phyloP scores from a whole-genome alignment of 64 coral and sea anemone species.

The Pocillopora damicornis region DNA sequence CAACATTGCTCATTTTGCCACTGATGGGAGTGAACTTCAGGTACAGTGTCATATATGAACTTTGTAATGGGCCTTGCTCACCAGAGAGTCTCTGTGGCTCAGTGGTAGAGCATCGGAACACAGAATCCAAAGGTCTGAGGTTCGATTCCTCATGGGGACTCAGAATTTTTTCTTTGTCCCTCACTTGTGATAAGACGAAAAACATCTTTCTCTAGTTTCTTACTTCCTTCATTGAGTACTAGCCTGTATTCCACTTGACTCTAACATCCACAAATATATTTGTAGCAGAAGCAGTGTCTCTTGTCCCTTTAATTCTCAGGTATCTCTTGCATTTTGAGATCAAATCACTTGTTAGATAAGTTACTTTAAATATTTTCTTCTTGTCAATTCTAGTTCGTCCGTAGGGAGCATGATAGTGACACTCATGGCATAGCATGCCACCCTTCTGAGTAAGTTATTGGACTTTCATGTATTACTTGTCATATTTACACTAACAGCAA shows the following conservation, averaged over 20 bases:
- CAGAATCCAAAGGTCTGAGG: too few relatives aligned
- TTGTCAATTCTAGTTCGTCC: conserved; percentile 71
- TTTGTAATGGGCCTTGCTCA: too few relatives aligned
- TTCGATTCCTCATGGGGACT: too few relatives aligned
- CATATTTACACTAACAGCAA: not conserved
- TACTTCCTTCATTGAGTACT: too few relatives aligned
- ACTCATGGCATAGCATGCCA: conserved; percentile 90
- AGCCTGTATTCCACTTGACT: too few relatives aligned
- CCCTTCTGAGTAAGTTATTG: conserved; percentile 78
- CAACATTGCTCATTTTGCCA: conserved; percentile 77
- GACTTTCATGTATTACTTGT: not conserved
- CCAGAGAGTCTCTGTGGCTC: too few relatives aligned
- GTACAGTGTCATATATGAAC: conserved; percentile 10
- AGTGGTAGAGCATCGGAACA: too few relatives aligned
- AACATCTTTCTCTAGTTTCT: too few relatives aligned
- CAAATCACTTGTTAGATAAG: not conserved
- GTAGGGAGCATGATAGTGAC: conserved; percentile 83
- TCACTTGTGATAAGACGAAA: too few relatives aligned
- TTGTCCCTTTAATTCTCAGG: not conserved
- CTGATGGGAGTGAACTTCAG: conserved; percentile 55
- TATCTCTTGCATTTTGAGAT: not conserved
- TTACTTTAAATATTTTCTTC: not conserved
- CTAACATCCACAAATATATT: too few relatives aligned
- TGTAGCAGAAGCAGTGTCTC: too few relatives aligned
- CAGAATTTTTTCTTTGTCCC: too few relatives aligned